Base-by-base conservation (phyloP, 1,140 invertebrate genomes). In the Drosophila micromelanica region DNA sequence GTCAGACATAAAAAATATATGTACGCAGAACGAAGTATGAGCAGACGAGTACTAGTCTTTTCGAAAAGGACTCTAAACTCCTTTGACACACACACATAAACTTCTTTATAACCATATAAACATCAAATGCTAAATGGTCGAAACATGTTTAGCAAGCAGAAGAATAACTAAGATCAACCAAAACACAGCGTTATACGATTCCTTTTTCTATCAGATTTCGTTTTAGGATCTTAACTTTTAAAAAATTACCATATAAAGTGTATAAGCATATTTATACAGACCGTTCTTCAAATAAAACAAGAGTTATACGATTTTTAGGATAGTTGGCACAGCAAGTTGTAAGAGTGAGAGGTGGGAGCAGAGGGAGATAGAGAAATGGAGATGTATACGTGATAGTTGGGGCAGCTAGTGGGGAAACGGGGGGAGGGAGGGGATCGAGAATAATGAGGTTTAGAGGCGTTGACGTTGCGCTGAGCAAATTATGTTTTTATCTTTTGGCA, bases 1-100 rank as follows among this genome's bases (percentile, higher is more conserved):
- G 65, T 74, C 49, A 52, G 32, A 51, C 23, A 45, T 20, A 5
- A 35, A n/a, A n/a, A n/a, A n/a, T n/a, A 32, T 37, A 57, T 43
- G 43, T 35, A 59, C 54, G 27, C 49, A 51, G 56, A 43, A 68
- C 57, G 23, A 74, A 60, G 43, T 67, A 45, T 52, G 73, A 63
- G 43, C 27, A 57, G 80, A 84, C 79, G 84, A 89, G 71, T 76
- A 86, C 85, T 87, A 91, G 90, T 91, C 90, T 91, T 91, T 91
- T 91, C 52, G 80, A 91, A 91, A 91, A 91, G 90, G 90, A 91
- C 90, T 91, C 86, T 91, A 91, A 91, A 91, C 90, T 90, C 75
- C 80, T 85, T 85, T 86, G 54, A 80, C 46, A 61, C 43, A 64
- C 13, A 54, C 27, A 37, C 38, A 59, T 12, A 2, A 5, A 35